Conservation (phyloP, 1,140 invertebrate genomes). For the Campoletis sonorensis region DNA sequence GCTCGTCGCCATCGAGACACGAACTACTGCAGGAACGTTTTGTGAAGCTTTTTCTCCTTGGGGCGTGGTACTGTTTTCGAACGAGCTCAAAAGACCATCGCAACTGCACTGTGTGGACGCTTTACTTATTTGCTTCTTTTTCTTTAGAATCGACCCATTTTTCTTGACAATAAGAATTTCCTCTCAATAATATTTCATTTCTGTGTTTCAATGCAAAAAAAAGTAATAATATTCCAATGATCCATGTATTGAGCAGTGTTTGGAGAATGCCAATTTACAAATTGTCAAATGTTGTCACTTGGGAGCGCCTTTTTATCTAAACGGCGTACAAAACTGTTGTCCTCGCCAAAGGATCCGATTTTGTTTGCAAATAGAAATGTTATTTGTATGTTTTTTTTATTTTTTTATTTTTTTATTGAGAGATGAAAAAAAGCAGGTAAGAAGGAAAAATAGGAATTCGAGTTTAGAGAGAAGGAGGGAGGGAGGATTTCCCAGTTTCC, state of each 20-base stretch:
- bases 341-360: too few relatives aligned
- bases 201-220: too few relatives aligned
- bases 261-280: too few relatives aligned
- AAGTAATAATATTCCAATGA: too few relatives aligned
- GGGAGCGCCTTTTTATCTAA: too few relatives aligned
- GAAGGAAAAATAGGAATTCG: not conserved
- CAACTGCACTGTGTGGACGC: slow-evolving; percentile 1
- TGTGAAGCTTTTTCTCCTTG: not conserved
- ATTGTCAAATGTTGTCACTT: too few relatives aligned
- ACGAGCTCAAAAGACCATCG: slow-evolving; percentile 27
- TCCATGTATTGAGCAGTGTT: too few relatives aligned
- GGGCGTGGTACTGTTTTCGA: slow-evolving; percentile 29
- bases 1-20: slow-evolving; percentile 15
- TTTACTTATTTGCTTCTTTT: not conserved
- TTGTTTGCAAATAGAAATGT: not conserved
- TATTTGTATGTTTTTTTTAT: not conserved
- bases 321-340: too few relatives aligned
- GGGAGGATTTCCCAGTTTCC: slow-evolving; percentile 45
- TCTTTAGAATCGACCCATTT: too few relatives aligned
- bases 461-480: slow-evolving; percentile 36
- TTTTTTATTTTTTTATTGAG: not conserved
- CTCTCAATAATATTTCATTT: too few relatives aligned
- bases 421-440: not conserved
- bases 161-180: too few relatives aligned
- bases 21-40: not conserved